Conservation (phyloP, 2,797 vertebrate species). For the Thripadectes ignobilis region DNA sequence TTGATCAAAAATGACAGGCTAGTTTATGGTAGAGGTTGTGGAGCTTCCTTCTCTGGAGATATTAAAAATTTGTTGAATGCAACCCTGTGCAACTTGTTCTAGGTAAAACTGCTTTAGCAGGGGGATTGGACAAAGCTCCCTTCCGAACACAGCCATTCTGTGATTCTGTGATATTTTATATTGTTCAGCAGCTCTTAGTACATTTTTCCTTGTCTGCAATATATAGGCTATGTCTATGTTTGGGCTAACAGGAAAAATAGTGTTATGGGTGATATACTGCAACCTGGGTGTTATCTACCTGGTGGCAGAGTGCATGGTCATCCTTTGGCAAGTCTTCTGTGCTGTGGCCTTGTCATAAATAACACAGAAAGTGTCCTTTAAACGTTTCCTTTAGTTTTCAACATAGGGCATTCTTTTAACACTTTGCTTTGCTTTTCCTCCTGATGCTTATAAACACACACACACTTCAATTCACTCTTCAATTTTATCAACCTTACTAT, state of each 20-base stretch:
- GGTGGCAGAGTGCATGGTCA: not conserved
- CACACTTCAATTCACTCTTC: not conserved
- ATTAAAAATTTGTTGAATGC: fast-evolving
- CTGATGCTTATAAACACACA: not conserved
- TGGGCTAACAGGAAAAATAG: not conserved
- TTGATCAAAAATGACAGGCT: not conserved
- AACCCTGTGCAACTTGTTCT: not conserved
- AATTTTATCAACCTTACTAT: not conserved
- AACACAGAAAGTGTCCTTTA: not conserved
- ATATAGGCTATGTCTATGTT: not conserved
- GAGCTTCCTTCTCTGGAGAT: not conserved
- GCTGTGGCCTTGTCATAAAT: not conserved
- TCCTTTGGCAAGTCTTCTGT: not conserved
- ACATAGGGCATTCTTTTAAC: not conserved
- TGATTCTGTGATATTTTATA: not conserved
- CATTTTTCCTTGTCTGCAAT: not conserved
- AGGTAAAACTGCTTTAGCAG: not conserved
- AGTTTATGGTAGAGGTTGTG: not conserved
- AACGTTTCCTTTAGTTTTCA: not conserved
- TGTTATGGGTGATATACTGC: not conserved
- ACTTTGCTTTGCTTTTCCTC: not conserved
- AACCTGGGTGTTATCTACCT: not conserved
- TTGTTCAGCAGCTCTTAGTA: not conserved
- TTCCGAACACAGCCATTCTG: not conserved
- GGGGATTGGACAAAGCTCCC: not conserved